A percentile compares a stretch with the other conserved stretches of the same genome.
These are phyloP conservation scores for Lordiphosa clarofinis DNA, from an alignment of 1,140 invertebrate species.

Conservation along the genomic window DNA sequence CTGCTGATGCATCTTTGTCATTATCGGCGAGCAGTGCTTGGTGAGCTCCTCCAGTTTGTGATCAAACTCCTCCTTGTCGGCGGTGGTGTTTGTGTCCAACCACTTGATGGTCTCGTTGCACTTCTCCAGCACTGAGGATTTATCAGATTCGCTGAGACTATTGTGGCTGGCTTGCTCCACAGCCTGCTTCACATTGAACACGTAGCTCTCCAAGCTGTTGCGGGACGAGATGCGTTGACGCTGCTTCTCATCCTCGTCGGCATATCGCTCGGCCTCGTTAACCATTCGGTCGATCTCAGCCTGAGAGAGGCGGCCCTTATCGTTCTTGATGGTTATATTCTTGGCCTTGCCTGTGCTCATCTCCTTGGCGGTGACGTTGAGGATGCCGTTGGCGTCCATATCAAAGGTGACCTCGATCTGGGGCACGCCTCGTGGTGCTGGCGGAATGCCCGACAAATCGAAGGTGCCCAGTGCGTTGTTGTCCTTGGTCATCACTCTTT, in stretches of 20 bases:
- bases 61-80: slow-evolving; percentile 84
- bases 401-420: slow-evolving; percentile 87
- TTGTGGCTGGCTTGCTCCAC: slow-evolving; percentile 80
- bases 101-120: slow-evolving; percentile 82
- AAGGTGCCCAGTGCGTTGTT: slow-evolving; percentile 90
- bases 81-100: slow-evolving; percentile 83
- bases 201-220: slow-evolving; percentile 86
- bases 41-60: slow-evolving; percentile 82
- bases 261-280: slow-evolving; percentile 62
- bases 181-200: slow-evolving; percentile 85
- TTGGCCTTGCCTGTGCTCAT: slow-evolving; percentile 82
- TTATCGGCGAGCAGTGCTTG: slow-evolving; percentile 81
- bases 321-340: slow-evolving; percentile 92
- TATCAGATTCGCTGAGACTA: slow-evolving; percentile 83
- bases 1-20: slow-evolving; percentile 80
- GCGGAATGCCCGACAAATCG: slow-evolving; percentile 89
- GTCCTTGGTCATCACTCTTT: slow-evolving; percentile 86
- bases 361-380: slow-evolving; percentile 84
- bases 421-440: slow-evolving; percentile 89
- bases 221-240: slow-evolving; percentile 83
- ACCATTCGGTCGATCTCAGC: slow-evolving; percentile 87
- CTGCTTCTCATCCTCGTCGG: slow-evolving; percentile 85
- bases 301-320: slow-evolving; percentile 89
- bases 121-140: slow-evolving; percentile 82
- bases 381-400: slow-evolving; percentile 83